Evolutionary conservation across 2,888 invertebrate species (phyloP), one percentile per base, ranked within the genome.

Genomic region (Resseliella maxima): DNA sequence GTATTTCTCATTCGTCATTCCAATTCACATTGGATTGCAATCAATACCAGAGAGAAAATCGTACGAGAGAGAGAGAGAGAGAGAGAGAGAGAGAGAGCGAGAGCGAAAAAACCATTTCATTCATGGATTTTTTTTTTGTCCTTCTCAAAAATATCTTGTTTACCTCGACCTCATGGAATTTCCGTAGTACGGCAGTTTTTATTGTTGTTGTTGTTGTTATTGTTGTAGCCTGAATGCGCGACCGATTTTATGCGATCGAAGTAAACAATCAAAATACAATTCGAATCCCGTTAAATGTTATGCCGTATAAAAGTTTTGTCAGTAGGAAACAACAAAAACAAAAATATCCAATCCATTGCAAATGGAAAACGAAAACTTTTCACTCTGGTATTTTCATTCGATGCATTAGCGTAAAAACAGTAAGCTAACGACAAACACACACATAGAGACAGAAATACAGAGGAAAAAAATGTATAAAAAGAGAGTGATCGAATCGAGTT

Each of bases 251-350:
- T 72, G 31, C 72, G 72, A 31, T 15, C 72, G 35, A 35, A 35
- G 72, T 72, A 72, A 72, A n/a, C 72, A 72, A 72, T 72, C 72
- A 72, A 35, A 72, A 72, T 72, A 72, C 72, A 72, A 72, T 31
- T 31, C 72, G 31, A 35, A 27, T 31, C 35, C 18, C 72, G 59
- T 59, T 59, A 59, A 59, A 59, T 59, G n/a, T 59, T 59, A 24
- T 59, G 59, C 24, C 12, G 59, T 59, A 6, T 3, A 27, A 59
- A 59, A n/a, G 24, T 59, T 59, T 59, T 27, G 24, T 59, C n/a
- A n/a, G 59, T 50, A 18, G 46, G 18, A 5, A 41, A 12, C 50
- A 50, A 50, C 10, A 21, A 50, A 41, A 41, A 41, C 41, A 41
- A 5, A 41, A 5, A 24, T 24, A 72, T 21, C 72, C 27, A 15